These are phyloP conservation scores for Prochilodus magdalenae DNA, from an alignment of 2,113 vertebrate genomes.

Conservation along the genomic window DNA sequence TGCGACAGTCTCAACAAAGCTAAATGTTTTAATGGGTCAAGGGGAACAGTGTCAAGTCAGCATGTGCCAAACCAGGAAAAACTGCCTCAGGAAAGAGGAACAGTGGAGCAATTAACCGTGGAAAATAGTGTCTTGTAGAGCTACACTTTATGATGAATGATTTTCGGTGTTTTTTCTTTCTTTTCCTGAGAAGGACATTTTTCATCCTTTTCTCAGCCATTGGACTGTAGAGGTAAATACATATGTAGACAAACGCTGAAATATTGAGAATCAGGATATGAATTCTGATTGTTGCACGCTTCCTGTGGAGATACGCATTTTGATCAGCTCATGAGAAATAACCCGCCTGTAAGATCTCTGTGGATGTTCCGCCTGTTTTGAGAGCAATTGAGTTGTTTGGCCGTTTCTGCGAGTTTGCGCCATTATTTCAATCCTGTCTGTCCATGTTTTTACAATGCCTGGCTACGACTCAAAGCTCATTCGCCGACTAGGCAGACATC, in stretches of 20 bases:
- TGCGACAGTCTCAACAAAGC: neutral
- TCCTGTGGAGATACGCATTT: neutral
- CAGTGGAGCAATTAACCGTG: neutral
- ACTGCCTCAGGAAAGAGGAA: slow-evolving; percentile 1
- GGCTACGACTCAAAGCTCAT: neutral
- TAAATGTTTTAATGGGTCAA: slow-evolving; percentile 2
- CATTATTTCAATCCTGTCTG: neutral
- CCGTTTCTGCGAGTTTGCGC: neutral
- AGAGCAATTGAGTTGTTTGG: neutral
- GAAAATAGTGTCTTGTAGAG: neutral
- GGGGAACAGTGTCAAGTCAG: slow-evolving; percentile 2
- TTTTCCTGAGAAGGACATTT: neutral
- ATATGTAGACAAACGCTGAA: neutral
- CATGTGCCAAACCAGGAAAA: neutral
- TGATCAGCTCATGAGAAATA: neutral
- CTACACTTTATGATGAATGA: neutral
- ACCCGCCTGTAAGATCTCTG: neutral
- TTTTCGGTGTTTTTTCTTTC: neutral
- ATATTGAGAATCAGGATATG: neutral
- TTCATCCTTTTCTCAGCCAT: neutral
- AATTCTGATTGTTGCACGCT: neutral
- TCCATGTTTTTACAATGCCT: neutral
- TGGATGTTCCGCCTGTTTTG: neutral
- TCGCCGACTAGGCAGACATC: neutral
- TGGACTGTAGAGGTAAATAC: neutral